Conservation (phyloP, 2,113 vertebrate species). For the Chionomys nivalis region DNA sequence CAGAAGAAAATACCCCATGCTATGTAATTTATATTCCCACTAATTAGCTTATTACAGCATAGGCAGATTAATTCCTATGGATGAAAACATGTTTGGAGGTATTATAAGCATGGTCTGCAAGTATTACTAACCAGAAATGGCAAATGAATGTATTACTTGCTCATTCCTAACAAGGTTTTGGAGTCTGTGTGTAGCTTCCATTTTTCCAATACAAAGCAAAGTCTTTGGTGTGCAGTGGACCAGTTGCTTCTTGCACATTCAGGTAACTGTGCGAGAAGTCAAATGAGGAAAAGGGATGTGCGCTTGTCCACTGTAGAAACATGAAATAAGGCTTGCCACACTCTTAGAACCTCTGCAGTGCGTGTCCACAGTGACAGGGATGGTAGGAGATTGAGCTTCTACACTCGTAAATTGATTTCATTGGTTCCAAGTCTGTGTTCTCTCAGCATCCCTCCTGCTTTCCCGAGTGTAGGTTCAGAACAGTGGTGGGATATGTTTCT, state of each 20-base stretch:
- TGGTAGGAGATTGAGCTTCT: not conserved
- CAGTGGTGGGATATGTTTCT: not conserved
- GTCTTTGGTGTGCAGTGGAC: not conserved
- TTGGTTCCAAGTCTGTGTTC: not conserved
- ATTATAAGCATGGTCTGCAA: not conserved
- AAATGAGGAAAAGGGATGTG: not conserved
- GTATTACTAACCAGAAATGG: not conserved
- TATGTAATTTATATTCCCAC: not conserved
- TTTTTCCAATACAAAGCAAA: conserved; percentile 58
- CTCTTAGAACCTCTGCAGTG: rapidly evolving
- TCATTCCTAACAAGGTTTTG: conserved; percentile 54
- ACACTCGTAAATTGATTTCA: not conserved
- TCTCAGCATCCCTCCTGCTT: not conserved
- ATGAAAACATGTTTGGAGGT: not conserved
- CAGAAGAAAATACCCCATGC: not conserved
- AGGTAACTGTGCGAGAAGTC: conserved; percentile 14
- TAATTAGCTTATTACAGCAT: not conserved
- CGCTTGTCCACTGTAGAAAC: not conserved
- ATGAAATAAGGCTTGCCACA: rapidly evolving
- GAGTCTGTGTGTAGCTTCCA: conserved; percentile 69
- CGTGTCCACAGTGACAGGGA: not conserved
- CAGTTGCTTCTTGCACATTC: conserved; percentile 1
- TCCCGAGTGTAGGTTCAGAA: not conserved
- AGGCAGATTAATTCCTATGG: not conserved
- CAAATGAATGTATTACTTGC: conserved; percentile 64